Evolutionary conservation across 2,888 invertebrate genomes (phyloP).

Genomic region (Cylloceria caligata): DNA sequence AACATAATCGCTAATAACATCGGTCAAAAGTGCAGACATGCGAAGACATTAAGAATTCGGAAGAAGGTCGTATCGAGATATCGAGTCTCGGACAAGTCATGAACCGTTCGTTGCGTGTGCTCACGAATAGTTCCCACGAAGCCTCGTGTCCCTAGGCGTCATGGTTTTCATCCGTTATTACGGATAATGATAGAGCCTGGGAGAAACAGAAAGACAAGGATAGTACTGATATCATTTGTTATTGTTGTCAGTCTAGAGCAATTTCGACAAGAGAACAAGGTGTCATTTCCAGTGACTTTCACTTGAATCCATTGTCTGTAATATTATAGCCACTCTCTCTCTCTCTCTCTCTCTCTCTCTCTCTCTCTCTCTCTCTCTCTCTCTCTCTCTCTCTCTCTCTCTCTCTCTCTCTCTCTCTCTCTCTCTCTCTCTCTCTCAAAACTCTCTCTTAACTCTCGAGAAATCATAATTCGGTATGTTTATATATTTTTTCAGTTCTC

Average conservation of each 20-base stretch:
- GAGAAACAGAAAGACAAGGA: slow-evolving; percentile 29
- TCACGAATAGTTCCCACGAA: slow-evolving; percentile 52
- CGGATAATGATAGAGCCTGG: slow-evolving; percentile 53
- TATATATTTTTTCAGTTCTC: too few species aligned
- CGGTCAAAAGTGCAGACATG: background rate
- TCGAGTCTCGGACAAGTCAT: background rate
- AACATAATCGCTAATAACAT: background rate
- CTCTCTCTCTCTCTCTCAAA: too few species aligned
- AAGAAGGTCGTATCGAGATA: slow-evolving; percentile 13
- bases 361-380: too few species aligned
- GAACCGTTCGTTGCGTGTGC: slow-evolving; percentile 42
- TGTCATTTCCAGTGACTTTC: slow-evolving; percentile 4
- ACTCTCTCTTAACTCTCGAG: too few species aligned
- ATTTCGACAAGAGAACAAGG: slow-evolving; percentile 12
- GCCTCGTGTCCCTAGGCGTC: slow-evolving; percentile 49
- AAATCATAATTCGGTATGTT: too few species aligned
- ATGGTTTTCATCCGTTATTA: slow-evolving; percentile 53
- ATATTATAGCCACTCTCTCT: too few species aligned
- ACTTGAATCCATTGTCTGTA: too few species aligned
- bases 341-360: too few species aligned
- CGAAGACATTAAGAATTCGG: slow-evolving; percentile 10
- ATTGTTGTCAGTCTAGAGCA: slow-evolving; percentile 8
- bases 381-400: too few species aligned
- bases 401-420: too few species aligned
- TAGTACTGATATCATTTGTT: slow-evolving; percentile 38